A percentile compares a stretch with the other conserved stretches of the same genome.
These are phyloP conservation scores for Apamea crenata DNA, from an alignment of 2,888 invertebrate genomes.

Conservation along the genomic window DNA sequence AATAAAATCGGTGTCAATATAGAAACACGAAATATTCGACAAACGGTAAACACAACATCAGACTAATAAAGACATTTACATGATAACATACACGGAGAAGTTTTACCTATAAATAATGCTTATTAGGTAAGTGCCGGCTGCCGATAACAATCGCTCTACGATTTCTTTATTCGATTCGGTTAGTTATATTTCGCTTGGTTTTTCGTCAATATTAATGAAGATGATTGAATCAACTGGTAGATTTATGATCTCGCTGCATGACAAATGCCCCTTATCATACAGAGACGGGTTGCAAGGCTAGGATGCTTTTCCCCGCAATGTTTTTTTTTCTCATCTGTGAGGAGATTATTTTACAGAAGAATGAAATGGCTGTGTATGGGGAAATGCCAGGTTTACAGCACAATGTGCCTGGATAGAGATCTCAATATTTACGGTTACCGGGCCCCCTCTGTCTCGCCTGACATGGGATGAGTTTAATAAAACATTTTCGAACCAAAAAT, in stretches of 20 bases:
- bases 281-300: background rate
- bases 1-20: constrained; percentile 46
- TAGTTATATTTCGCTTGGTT: constrained; percentile 6
- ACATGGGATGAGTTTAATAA: no score
- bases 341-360: background rate
- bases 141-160: constrained; percentile 11
- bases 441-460: background rate
- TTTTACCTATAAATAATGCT: constrained; percentile 33
- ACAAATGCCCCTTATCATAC: background rate
- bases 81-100: constrained; percentile 29
- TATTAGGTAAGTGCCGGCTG: constrained; percentile 30
- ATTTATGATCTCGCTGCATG: background rate
- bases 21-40: constrained; percentile 34
- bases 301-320: background rate
- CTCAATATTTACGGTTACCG: background rate
- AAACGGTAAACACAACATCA: constrained; percentile 48
- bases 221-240: background rate
- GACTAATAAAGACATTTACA: constrained; percentile 58
- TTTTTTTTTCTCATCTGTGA: background rate
- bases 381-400: background rate
- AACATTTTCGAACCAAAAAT: background rate
- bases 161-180: constrained; percentile 9
- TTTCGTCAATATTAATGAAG: background rate
- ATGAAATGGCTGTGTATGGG: background rate
- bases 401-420: background rate